Evolutionary conservation across 2,113 vertebrate genomes (phyloP), one percentile per base, ranked within the genome.

Genomic region (Phalacrocorax brasilianus): DNA sequence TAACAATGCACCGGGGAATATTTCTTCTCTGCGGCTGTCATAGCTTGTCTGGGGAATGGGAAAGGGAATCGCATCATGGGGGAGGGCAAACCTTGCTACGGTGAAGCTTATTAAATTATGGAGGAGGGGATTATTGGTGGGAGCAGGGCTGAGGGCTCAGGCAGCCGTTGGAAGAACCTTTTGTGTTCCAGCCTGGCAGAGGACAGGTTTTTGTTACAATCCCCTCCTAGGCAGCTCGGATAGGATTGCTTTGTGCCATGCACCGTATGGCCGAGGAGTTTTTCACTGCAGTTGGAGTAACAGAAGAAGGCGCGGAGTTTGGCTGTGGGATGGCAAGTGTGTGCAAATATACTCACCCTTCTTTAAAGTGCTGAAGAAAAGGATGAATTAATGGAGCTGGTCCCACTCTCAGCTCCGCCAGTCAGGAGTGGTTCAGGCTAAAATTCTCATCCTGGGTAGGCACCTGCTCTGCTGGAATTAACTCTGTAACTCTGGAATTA

Each of bases 71-170:
- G 19, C 0, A 4, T 27, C 4, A 2, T 89, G 96, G 94, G 95
- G 96, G 94, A 95, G 93, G 91, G 94, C 2, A 6, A 83, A 40
- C 44, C 93, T 86, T 0, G 0, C 79, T 44, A 12, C 19, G 3
- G 14, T 4, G 86, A 21, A 65, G 65, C 80, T 95, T 85, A 89
- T 89, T 92, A 91, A 95, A 95, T 94, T 21, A 82, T 89, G 80
- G 95, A 96, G 93, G 86, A 95, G 94, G 81, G 95, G 89, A 87
- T 93, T 84, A 59, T 30, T 89, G 87, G 94, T 87, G 80, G 89
- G 89, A 96, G 87, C 73, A 22, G 86, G 59, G 94, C 84, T 58
- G 55, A 80, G 83, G 91, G 94, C 86, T 94, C 91, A 32, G 76
- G 84, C 84, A 84, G 93, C 30, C 15, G 0, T 44, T 4, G 0